Evolutionary conservation across 1,140 invertebrate species (phyloP).

Genomic region (Drosophila burlai): DNA sequence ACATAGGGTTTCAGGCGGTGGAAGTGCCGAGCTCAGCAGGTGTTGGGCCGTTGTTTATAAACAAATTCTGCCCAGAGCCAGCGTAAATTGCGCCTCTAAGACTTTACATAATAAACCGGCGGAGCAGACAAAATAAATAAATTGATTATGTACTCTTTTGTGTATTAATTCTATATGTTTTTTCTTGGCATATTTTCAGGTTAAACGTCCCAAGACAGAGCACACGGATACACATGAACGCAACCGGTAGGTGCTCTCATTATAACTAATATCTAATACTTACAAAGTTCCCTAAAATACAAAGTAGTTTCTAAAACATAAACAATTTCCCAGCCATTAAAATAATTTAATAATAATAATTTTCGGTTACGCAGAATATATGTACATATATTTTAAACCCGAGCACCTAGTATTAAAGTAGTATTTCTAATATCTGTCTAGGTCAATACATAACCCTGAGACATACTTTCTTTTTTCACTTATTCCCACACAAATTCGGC

Average conservation of each 20-base stretch:
- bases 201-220: constrained; percentile 86
- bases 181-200: constrained; percentile 82
- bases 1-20: constrained; percentile 40
- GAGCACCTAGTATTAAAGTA: not conserved
- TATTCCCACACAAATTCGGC: too few species aligned
- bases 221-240: constrained; percentile 85
- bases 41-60: constrained; percentile 65
- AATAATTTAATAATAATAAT: too few species aligned
- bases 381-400: not conserved
- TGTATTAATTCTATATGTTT: constrained; percentile 20
- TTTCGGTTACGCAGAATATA: too few species aligned
- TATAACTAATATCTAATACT: not conserved
- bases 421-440: not conserved
- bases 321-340: not conserved
- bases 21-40: constrained; percentile 58
- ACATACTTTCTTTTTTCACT: too few species aligned
- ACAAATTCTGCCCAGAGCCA: constrained; percentile 50
- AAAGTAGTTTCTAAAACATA: not conserved
- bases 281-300: not conserved
- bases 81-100: not conserved
- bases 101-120: constrained; percentile 50
- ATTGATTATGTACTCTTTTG: constrained; percentile 11
- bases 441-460: not conserved
- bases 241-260: constrained; percentile 65
- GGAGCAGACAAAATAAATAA: constrained; percentile 2